These are phyloP conservation scores for Lottia scabra DNA, from an alignment of 2,888 invertebrate genomes.

Conservation along the genomic window DNA sequence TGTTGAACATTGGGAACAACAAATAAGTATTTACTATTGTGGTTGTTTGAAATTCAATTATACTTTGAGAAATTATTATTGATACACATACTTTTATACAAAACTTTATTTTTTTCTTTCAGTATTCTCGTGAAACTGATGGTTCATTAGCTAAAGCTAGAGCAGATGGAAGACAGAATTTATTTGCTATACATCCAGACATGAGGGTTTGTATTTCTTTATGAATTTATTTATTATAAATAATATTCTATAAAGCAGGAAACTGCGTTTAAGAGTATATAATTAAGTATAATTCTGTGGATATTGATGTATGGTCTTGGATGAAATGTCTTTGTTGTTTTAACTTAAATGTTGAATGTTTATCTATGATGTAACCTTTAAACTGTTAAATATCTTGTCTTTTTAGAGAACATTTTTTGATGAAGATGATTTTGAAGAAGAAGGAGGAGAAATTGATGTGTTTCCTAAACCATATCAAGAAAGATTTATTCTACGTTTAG, in stretches of 20 bases:
- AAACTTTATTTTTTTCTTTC: constrained; percentile 19
- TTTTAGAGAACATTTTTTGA: constrained; percentile 10
- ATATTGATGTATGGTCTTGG: no score
- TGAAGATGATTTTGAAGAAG: constrained; percentile 48
- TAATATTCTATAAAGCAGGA: no score
- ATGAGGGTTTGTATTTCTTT: constrained; percentile 69
- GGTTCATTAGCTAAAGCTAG: constrained; percentile 85
- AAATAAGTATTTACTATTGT: no score
- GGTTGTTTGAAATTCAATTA: constrained; percentile 12
- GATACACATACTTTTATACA: not conserved
- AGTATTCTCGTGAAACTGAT: constrained; percentile 90
- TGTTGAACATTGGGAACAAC: no score
- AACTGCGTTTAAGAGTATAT: no score
- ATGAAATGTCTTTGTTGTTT: no score
- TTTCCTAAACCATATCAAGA: constrained; percentile 88
- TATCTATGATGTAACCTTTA: no score
- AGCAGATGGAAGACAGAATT: constrained; percentile 82
- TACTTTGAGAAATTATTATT: constrained; percentile 8
- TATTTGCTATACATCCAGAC: constrained; percentile 81
- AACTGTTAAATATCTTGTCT: no score
- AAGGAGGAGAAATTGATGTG: constrained; percentile 65
- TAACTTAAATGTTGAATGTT: not conserved
- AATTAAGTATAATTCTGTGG: no score
- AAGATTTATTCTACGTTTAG: constrained; percentile 85
- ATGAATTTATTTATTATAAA: no score